phyloP scores from a whole-genome alignment of 2,888 invertebrate genomes.

The Pristionchus japonicus region DNA sequence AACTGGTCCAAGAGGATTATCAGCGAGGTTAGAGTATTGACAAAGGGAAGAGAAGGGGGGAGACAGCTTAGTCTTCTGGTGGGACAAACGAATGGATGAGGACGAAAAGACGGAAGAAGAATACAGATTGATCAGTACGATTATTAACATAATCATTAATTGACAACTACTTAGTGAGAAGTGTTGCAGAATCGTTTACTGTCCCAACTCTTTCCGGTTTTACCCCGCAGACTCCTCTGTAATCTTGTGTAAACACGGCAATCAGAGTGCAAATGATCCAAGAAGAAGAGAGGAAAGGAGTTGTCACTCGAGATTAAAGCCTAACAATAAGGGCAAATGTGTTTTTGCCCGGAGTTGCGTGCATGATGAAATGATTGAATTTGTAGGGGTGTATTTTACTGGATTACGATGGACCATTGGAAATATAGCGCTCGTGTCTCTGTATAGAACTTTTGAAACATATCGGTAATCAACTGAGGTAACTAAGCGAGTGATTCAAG shows the following conservation, averaged over 20 bases:
- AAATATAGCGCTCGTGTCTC: background rate
- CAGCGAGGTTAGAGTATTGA: background rate
- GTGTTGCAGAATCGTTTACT: background rate
- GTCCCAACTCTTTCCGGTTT: background rate
- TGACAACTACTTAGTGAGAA: background rate
- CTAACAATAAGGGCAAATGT: background rate
- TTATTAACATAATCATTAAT: background rate
- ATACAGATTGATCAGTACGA: background rate
- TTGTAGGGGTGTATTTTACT: too few relatives aligned
- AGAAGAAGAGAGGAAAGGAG: background rate
- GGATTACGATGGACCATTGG: too few relatives aligned
- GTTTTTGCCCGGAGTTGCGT: background rate
- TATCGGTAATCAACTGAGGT: background rate
- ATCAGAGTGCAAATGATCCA: slow-evolving; percentile 21
- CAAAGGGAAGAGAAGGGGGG: background rate
- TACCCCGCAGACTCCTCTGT: background rate
- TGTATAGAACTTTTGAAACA: background rate
- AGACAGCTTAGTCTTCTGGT: background rate
- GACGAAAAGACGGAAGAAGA: background rate
- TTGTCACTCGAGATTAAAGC: background rate
- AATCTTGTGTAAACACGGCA: background rate
- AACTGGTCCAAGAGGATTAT: slow-evolving; percentile 19
- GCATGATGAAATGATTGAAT: background rate
- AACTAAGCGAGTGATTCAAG: too few relatives aligned
- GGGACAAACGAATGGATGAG: background rate